phyloP scores from a whole-genome alignment of 2,888 invertebrate genomes.

The Leptinotarsa haldemani region DNA sequence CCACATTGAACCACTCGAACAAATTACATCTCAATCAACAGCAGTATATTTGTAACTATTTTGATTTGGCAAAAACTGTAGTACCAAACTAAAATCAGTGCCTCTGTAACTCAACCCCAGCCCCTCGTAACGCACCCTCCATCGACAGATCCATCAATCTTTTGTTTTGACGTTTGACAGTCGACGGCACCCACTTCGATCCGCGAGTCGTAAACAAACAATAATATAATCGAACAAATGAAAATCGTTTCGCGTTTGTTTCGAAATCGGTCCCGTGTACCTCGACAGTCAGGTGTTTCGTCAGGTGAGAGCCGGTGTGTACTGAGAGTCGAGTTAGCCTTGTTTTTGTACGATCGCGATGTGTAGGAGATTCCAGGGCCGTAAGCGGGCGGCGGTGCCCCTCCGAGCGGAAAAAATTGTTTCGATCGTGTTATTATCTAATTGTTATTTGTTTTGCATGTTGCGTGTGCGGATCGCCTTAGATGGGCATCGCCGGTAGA shows the following conservation, averaged over 20 bases:
- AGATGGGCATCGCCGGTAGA: conserved; percentile 37
- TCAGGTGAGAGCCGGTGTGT: conserved; percentile 62
- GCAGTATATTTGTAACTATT: background rate
- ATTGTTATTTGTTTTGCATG: conserved; percentile 29
- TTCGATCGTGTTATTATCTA: conserved; percentile 25
- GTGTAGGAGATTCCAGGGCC: conserved; percentile 59
- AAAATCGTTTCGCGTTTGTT: conserved; percentile 33
- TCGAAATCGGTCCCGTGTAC: conserved; percentile 41
- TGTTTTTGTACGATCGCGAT: conserved; percentile 50
- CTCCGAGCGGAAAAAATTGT: conserved; percentile 26
- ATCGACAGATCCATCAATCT: background rate
- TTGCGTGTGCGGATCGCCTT: conserved; percentile 34
- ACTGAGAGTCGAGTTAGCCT: conserved; percentile 58
- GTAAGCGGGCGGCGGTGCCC: conserved; percentile 48
- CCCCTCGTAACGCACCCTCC: background rate
- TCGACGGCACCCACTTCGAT: conserved; percentile 7
- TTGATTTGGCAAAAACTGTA: background rate
- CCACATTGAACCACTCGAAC: background rate
- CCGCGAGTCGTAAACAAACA: background rate
- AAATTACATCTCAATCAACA: conserved; percentile 1
- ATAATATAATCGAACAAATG: conserved; percentile 30
- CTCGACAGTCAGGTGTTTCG: conserved; percentile 60
- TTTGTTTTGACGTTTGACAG: conserved; percentile 33
- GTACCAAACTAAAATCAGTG: conserved; percentile 3
- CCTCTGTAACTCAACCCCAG: background rate